Evolutionary conservation across 2,113 vertebrate genomes (phyloP), one percentile per base, ranked within the genome.

Genomic region (Solenodon paradoxus): DNA sequence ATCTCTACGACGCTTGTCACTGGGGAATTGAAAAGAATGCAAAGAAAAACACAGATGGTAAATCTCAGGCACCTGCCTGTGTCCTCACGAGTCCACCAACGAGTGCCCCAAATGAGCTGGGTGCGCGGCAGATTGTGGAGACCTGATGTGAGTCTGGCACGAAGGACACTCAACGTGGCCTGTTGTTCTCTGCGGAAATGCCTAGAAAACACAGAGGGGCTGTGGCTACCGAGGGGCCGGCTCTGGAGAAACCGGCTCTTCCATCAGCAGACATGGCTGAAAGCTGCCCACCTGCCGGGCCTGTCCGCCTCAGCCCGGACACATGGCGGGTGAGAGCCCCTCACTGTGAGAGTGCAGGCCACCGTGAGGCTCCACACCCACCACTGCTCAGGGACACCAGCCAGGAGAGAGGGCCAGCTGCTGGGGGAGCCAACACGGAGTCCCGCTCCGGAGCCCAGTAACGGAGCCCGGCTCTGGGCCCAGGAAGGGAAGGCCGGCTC

Each of bases 221-320:
- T 5, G 3, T 38, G 40, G 3, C 16, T 5, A 5, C 19, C 5
- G 9, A 7, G n/a, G 59, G 20, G 9, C 53, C 22, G 12, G 6
- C 24, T 38, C 30, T 19, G 42, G 5, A 47, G n/a, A 53, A 26
- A 2, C 13, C 88, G 15, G 32, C 22, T 19, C 68, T 3, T 12
- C 64, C 26, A 4, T 4, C 28, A 9, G 35, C 3, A 0, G 11
- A 1, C 2, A 3, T 0, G 3, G 2, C 49, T 7, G 4, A 22
- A 12, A 5, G 24, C 61, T 26, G 49, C n/a, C 20, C 4, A 0
- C 4, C 16, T 3, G 22, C 15, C 22, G 0, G 20, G 64, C 12
- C 51, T 35, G 22, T 17, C 26, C 59, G 1, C 17, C 22, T 1
- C 15, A 13, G 17, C 8, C 40, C 35, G 19, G 51, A 16, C 1